These are phyloP conservation scores for Tympanuchus pallidicinctus DNA, from an alignment of 2,113 vertebrate genomes.

Conservation along the genomic window DNA sequence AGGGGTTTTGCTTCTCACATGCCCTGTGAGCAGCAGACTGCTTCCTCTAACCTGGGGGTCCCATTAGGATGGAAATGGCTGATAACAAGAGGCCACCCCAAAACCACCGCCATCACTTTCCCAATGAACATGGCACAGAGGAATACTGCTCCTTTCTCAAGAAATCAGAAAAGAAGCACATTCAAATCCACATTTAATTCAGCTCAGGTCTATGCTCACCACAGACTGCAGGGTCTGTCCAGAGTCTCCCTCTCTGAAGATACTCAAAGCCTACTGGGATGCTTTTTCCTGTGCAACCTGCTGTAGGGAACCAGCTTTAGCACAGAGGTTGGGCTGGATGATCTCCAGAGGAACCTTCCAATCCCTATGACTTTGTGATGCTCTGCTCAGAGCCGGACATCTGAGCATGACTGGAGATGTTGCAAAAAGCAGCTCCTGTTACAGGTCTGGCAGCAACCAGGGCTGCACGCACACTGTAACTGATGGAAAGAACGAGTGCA, in stretches of 20 bases:
- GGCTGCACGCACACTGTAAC: not conserved
- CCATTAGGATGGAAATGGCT: not conserved
- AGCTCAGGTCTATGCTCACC: not conserved
- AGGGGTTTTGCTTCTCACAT: not conserved
- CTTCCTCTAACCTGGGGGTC: not conserved
- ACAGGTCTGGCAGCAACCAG: not conserved
- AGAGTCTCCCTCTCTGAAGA: too few relatives aligned
- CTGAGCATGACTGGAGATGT: not conserved
- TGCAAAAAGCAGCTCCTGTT: not conserved
- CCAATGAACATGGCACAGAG: not conserved
- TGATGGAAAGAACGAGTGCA: not conserved
- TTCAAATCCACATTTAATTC: constrained; percentile 15
- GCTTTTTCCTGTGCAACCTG: too few relatives aligned
- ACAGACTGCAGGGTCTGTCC: too few relatives aligned
- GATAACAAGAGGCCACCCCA: not conserved
- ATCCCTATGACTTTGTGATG: not conserved
- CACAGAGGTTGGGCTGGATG: too few relatives aligned
- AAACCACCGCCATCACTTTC: not conserved
- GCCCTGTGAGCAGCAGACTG: not conserved
- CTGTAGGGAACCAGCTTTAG: too few relatives aligned
- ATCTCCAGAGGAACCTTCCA: too few relatives aligned
- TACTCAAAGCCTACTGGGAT: too few relatives aligned
- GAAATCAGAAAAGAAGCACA: not conserved
- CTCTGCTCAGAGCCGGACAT: not conserved
- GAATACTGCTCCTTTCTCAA: not conserved